phyloP scores from a whole-genome alignment of 2,797 vertebrate genomes.

The Bothrops alternatus region DNA sequence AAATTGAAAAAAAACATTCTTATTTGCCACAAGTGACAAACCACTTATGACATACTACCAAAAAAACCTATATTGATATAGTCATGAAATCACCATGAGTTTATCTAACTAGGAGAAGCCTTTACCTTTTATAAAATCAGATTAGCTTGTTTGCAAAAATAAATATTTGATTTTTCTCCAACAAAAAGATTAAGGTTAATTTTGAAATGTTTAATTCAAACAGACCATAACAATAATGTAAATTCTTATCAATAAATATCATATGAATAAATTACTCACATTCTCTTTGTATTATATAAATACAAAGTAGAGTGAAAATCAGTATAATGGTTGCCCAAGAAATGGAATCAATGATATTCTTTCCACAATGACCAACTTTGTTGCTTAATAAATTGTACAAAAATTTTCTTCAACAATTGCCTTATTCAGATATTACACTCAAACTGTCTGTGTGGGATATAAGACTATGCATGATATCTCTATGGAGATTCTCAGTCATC shows the following conservation, averaged over 20 bases:
- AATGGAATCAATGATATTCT: conserved; percentile 5
- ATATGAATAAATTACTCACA: not conserved
- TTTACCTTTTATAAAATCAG: not conserved
- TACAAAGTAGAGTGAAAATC: conserved; percentile 30
- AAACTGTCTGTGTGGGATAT: not conserved
- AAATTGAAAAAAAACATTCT: not conserved
- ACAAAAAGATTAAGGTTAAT: not conserved
- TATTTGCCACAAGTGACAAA: not conserved
- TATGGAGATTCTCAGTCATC: too few relatives aligned
- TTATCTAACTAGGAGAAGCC: not conserved
- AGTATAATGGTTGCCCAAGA: conserved; percentile 30
- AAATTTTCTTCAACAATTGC: not conserved
- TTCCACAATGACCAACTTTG: not conserved
- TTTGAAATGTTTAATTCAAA: not conserved
- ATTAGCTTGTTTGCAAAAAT: not conserved
- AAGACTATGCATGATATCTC: not conserved
- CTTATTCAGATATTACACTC: not conserved
- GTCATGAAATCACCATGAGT: not conserved
- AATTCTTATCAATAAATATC: not conserved
- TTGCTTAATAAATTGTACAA: not conserved
- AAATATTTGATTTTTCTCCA: not conserved
- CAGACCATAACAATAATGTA: not conserved
- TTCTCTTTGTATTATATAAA: conserved; percentile 40
- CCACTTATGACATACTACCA: too few relatives aligned
- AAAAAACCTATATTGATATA: too few relatives aligned